Percentiles rank a stretch among this genome's conserved stretches.
Conservation (phyloP, 2,113 vertebrate genomes). For the Motacilla tschutschensis region DNA sequence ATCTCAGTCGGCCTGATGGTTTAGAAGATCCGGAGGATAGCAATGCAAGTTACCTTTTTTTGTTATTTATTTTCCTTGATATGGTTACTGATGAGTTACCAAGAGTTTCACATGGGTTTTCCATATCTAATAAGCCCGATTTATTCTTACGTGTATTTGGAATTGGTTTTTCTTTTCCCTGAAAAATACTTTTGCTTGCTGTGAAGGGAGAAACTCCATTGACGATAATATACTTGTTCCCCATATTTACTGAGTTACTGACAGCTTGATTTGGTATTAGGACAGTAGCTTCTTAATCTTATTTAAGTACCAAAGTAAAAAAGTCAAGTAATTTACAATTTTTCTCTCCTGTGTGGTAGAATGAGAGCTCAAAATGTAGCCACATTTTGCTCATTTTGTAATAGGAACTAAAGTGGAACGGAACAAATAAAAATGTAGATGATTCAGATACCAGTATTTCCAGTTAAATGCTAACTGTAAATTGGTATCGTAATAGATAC, state of each 20-base stretch:
- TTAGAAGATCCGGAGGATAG: conserved; percentile 89
- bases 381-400: neutral
- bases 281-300: neutral
- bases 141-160: neutral
- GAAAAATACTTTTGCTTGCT: neutral
- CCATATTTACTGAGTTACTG: neutral
- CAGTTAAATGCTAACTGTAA: neutral
- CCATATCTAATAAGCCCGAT: neutral
- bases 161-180: neutral
- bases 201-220: neutral
- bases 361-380: neutral
- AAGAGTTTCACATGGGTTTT: neutral
- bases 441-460: neutral
- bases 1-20: conserved; percentile 90
- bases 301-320: neutral
- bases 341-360: neutral
- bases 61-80: neutral
- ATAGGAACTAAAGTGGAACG: neutral
- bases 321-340: neutral
- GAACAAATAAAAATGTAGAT: neutral
- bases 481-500: neutral
- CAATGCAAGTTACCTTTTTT: conserved; percentile 62
- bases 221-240: neutral
- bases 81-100: neutral
- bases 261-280: neutral